Evolutionary conservation across 2,888 invertebrate species (phyloP), one percentile per base, ranked within the genome.

Genomic region (Thera obeliscata): DNA sequence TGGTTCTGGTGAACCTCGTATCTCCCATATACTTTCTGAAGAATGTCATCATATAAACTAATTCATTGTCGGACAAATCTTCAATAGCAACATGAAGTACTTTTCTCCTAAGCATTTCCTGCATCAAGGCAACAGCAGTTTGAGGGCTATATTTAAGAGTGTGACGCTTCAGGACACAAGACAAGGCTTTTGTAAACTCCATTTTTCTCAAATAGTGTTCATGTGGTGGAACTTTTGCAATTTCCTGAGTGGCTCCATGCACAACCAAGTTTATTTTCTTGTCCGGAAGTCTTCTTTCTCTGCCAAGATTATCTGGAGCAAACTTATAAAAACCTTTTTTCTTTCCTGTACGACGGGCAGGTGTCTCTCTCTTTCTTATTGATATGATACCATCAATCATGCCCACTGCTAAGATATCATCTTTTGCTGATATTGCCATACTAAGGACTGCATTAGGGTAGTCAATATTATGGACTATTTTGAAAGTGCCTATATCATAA

Each of bases 381-480:
- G 98, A 98, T 73, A 99, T 95, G 56, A 98, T 94, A 56, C 99
- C 99, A 91, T 98, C 98, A 7, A 97, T 96, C 96, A 98, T 97
- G 36, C 99, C 99, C 38, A 97, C 98, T 6, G 97, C 98, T 71
- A 99, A 84, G 0, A 97, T 96, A 82, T 97, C 96, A 91, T 99
- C 98, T 82, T 95, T 94, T 74, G 94, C 94, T 1, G 96, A 95
- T 64, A 96, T 94, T 38, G 96, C 98, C 82, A 99, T 93, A 87
- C 98, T 98, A 46, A 99, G 94, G 56, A 99, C 95, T 11, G 98
- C 96, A 87, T 98, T 98, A 0, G 99, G 97, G 85, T 97, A 98
- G 84, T 97, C 97, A 66, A 99, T 94, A 8, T 97, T 97, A 81
- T 99, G 98, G 1, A 98, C 96, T 2, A 96, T 95, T 91, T 97